phyloP scores from a whole-genome alignment of 2,888 invertebrate genomes.

The Eueremaeus valkanovi region DNA sequence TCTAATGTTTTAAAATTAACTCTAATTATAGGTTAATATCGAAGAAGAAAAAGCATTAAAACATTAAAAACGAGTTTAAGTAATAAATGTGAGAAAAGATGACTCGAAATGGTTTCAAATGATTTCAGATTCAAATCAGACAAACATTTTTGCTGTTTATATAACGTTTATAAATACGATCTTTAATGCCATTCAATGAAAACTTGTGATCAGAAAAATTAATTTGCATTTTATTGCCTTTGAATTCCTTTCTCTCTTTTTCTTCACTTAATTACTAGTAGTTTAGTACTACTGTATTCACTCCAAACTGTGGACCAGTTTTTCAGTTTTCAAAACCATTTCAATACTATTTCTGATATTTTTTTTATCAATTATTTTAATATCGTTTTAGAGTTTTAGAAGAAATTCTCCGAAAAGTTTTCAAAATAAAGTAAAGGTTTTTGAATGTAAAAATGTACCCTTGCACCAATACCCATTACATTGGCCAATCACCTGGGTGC shows the following conservation, averaged over 20 bases:
- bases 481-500: no score
- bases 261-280: no score
- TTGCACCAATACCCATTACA: no score
- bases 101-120: neutral
- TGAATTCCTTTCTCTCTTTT: neutral
- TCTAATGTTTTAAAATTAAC: neutral
- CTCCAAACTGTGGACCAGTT: neutral
- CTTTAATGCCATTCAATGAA: neutral
- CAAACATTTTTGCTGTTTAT: neutral
- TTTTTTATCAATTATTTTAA: no score
- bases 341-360: no score
- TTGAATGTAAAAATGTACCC: no score
- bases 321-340: no score
- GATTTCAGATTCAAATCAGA: constrained; percentile 1
- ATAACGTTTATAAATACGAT: neutral
- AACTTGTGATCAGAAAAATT: neutral
- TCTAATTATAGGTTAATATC: neutral
- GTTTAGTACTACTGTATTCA: no score
- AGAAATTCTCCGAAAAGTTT: no score
- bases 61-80: neutral
- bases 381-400: no score
- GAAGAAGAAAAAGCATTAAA: no score
- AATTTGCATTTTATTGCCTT: neutral
- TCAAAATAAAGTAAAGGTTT: no score
- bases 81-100: constrained; percentile 27